These are phyloP conservation scores for Antheraea mylitta DNA, from an alignment of 1,140 invertebrate genomes.

Conservation along the genomic window DNA sequence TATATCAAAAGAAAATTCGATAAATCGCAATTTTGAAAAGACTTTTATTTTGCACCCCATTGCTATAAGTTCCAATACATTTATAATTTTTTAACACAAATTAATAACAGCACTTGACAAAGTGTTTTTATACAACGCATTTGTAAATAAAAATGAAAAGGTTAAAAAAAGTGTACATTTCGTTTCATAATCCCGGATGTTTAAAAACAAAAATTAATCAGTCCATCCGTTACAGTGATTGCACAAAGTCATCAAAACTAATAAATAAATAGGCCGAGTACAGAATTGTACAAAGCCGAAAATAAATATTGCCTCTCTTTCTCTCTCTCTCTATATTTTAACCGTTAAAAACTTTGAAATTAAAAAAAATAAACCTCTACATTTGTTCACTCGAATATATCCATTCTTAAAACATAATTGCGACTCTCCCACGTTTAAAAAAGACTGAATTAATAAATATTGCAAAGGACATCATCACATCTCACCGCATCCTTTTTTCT, in stretches of 20 bases:
- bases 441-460: slow-evolving; percentile 11
- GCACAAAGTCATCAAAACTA: slow-evolving; percentile 56
- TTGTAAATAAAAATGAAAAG: slow-evolving; percentile 30
- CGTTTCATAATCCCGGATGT: slow-evolving; percentile 54
- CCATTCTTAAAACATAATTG: slow-evolving; percentile 26
- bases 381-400: background rate
- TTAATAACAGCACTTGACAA: slow-evolving; percentile 17
- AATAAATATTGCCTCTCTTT: slow-evolving; percentile 45
- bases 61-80: background rate
- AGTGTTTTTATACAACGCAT: slow-evolving; percentile 4
- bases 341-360: background rate
- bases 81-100: background rate
- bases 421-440: slow-evolving; percentile 15
- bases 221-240: slow-evolving; percentile 68
- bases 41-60: too few species aligned
- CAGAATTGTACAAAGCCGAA: slow-evolving; percentile 5
- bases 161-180: slow-evolving; percentile 51
- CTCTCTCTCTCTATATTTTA: slow-evolving; percentile 8
- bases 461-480: slow-evolving; percentile 6
- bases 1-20: too few species aligned
- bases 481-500: background rate
- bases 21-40: too few species aligned
- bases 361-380: background rate
- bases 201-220: slow-evolving; percentile 45
- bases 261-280: slow-evolving; percentile 12